Conservation (phyloP, 2,797 vertebrate species). For the Synaphobranchus kaupii region DNA sequence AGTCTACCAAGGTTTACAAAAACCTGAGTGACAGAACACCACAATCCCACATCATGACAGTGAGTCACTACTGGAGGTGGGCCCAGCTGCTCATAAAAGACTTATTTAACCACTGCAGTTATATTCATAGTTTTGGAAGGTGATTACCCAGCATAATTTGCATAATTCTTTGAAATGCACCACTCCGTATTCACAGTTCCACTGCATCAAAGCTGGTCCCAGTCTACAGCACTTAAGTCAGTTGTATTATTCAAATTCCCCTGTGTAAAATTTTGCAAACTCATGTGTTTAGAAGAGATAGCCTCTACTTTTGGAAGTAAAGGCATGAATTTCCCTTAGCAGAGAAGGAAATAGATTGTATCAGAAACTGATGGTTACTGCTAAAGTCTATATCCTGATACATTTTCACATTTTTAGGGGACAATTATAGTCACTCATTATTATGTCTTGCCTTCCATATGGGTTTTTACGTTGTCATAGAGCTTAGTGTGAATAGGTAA, state of each 20-base stretch:
- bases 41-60: not conserved
- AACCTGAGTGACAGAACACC: not conserved
- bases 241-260: not conserved
- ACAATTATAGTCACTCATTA: not conserved
- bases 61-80: not conserved
- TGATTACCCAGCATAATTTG: not conserved
- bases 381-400: not conserved
- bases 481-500: not conserved
- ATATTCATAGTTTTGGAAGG: not conserved
- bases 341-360: not conserved
- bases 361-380: not conserved
- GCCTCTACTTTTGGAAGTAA: not conserved
- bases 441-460: not conserved
- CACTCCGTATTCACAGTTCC: not conserved
- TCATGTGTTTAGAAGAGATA: not conserved
- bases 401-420: not conserved
- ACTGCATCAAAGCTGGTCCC: not conserved
- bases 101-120: constrained; percentile 2
- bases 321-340: not conserved
- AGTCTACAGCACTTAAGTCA: not conserved
- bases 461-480: not conserved
- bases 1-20: not conserved
- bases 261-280: not conserved
- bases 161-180: not conserved
- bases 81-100: not conserved